Percentiles rank a stretch among this genome's conserved stretches.
Evolutionary conservation across 2,888 invertebrate genomes (phyloP).

Genomic region (Sesia apiformis): DNA sequence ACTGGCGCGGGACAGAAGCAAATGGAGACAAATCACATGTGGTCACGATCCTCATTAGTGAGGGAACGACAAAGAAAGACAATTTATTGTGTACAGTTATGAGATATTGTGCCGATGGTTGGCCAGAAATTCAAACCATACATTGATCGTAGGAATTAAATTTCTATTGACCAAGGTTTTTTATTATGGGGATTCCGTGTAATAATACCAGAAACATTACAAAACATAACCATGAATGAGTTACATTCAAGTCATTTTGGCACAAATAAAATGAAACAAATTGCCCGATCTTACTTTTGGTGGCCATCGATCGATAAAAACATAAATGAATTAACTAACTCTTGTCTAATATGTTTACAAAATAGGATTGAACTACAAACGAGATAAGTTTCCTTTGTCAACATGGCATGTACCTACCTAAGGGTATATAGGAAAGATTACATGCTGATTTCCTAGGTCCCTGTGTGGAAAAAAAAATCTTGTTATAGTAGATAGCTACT

Average conservation of each 20-base stretch:
- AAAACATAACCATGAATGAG: constrained; percentile 2
- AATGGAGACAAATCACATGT: too few species aligned
- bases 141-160: constrained; percentile 3
- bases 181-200: constrained; percentile 8
- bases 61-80: constrained; percentile 7
- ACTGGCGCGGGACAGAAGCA: too few species aligned
- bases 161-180: constrained; percentile 4
- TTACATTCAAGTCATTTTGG: constrained; percentile 7
- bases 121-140: constrained; percentile 4
- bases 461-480: constrained; percentile 5
- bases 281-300: constrained; percentile 9
- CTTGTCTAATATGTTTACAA: constrained; percentile 3
- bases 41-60: too few species aligned
- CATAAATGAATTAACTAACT: constrained; percentile 2
- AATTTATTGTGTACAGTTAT: constrained; percentile 1
- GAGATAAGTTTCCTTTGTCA: constrained; percentile 2
- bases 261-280: constrained; percentile 9
- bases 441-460: constrained; percentile 9
- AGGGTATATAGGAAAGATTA: constrained; percentile 6
- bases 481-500: constrained; percentile 5
- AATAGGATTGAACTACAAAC: constrained; percentile 3
- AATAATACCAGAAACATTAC: constrained; percentile 3
- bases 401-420: constrained; percentile 6
- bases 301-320: constrained; percentile 8
- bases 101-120: constrained; percentile 3